Evolutionary conservation across 1,140 invertebrate species (phyloP), one percentile per base, ranked within the genome.

Genomic region (Anthonomus grandis): DNA sequence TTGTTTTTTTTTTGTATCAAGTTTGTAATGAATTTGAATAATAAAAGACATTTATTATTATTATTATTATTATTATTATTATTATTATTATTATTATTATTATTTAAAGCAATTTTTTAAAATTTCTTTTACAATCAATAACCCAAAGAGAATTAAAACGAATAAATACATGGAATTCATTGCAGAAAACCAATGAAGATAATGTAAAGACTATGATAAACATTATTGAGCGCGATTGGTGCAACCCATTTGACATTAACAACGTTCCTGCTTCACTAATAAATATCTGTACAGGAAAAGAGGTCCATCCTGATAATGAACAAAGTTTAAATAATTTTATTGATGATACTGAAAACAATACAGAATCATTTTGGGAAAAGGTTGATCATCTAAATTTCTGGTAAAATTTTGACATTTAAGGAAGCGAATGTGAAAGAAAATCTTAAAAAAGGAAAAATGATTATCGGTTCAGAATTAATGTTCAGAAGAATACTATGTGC

Each of bases 401-500:
- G 37, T 36, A 52, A 52, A 52, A 42, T 38, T 50, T 22, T 37
- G 19, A 50, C 12, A 13, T 57, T 57, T 21, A 52, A 10, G 15
- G 27, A 57, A 12, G 23, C n/a, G 22, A 12, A 37, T 24, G 10
- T 3, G 18, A 21, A 17, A 21, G 10, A 13, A 57, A 55, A 25
- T 15, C 9, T 13, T 24, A 10, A 12, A n/a, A 13, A 34, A 57
- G 36, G 22, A 53, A 57, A 38, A 50, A 37, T 18, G 25, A 12
- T 52, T 9, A 50, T 51, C 23, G 18, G 18, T 10, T 38, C 54
- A 23, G 54, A 57, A 52, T 57, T 31, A 23, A 57, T 57, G 46
- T 57, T 57, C 21, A 3, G 54, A 8, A 48, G 54, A 56, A 51
- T 56, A 18, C 22, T 50, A 21, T 34, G 45, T 51, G 54, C 54